A percentile compares a stretch with the other conserved stretches of the same genome.
Conservation (phyloP, 2,797 vertebrate genomes). For the Pseudomugil tenellus region DNA sequence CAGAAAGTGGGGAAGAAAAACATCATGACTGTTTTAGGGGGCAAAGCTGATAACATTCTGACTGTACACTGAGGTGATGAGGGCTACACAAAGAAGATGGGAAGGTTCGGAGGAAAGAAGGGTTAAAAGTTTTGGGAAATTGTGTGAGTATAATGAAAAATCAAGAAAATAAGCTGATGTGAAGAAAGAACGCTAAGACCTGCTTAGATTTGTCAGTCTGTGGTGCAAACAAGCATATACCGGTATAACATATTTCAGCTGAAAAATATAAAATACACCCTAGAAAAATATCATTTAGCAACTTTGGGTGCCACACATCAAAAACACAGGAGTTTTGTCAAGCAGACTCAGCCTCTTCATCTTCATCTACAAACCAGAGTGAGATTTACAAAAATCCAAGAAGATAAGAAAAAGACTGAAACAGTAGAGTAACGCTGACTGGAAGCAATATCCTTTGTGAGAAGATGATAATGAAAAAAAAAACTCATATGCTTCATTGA, state of each 20-base stretch:
- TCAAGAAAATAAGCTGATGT: constrained; percentile 16
- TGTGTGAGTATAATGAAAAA: not conserved
- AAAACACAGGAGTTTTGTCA: not conserved
- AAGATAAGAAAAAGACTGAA: not conserved
- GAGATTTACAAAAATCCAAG: not conserved
- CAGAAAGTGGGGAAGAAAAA: constrained; percentile 36
- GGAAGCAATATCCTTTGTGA: not conserved
- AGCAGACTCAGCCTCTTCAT: not conserved
- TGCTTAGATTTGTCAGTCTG: constrained; percentile 1
- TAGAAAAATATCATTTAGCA: not conserved
- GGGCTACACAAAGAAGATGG: constrained; percentile 1
- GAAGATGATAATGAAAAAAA: no score
- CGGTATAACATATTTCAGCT: not conserved
- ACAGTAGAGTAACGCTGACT: not conserved
- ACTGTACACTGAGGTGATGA: constrained; percentile 9
- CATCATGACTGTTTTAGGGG: constrained; percentile 27
- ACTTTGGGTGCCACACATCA: no score
- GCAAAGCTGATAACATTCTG: constrained; percentile 19
- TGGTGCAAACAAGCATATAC: constrained; percentile 2
- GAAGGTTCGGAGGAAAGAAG: constrained; percentile 12
- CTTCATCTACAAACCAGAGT: not conserved
- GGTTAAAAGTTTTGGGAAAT: constrained; percentile 1
- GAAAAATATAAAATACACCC: not conserved
- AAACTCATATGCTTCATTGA: no score
- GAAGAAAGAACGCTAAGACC: not conserved